Conservation (phyloP, 2,888 invertebrate species). For the Oscheius sp. region DNA sequence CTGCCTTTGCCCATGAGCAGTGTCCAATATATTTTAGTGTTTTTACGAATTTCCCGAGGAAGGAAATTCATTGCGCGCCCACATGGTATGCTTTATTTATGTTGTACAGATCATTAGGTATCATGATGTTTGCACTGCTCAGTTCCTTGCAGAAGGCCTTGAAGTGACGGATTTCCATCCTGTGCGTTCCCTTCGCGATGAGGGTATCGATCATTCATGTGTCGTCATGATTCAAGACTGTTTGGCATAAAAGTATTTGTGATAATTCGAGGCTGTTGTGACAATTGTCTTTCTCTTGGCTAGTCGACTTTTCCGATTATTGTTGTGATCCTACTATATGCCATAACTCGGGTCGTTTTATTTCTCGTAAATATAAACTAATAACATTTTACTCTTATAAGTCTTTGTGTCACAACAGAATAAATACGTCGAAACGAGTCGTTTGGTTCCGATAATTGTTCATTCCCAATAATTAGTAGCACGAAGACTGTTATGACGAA, state of each 20-base stretch:
- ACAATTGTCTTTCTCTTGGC: not conserved
- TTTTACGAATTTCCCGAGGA: conserved; percentile 50
- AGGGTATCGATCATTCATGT: conserved; percentile 23
- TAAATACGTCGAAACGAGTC: too few species aligned
- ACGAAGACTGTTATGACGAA: too few species aligned
- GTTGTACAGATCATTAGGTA: conserved; percentile 13
- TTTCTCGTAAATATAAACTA: too few species aligned
- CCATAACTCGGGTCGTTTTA: too few species aligned
- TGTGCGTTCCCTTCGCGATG: conserved; percentile 25
- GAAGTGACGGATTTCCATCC: conserved; percentile 7
- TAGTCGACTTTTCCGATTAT: not conserved
- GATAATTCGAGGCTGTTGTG: not conserved
- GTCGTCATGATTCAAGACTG: conserved; percentile 35
- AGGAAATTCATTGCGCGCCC: conserved; percentile 53
- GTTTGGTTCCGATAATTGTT: too few species aligned
- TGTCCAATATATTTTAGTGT: conserved; percentile 80
- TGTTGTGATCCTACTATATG: not conserved
- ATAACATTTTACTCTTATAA: too few species aligned
- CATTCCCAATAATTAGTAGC: too few species aligned
- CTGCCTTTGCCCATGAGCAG: conserved; percentile 91
- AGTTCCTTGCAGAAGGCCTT: conserved; percentile 20
- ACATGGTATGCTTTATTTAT: conserved; percentile 44
- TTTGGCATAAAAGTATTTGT: conserved; percentile 1
- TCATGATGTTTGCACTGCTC: conserved; percentile 14
- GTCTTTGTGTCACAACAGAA: too few species aligned